These are phyloP conservation scores for Pipa parva DNA, from an alignment of 2,113 vertebrate species.

Conservation along the genomic window DNA sequence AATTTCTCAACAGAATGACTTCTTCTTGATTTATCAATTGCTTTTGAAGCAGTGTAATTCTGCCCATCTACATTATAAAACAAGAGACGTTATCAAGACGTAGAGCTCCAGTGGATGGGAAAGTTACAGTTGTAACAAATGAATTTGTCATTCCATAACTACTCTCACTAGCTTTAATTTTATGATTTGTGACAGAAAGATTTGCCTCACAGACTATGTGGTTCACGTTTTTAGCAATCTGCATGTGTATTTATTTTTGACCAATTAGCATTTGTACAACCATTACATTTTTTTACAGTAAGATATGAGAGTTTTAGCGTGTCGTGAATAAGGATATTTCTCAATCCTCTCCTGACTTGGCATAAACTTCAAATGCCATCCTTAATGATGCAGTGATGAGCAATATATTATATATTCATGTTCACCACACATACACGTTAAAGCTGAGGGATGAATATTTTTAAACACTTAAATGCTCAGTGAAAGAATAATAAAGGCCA, in stretches of 20 bases:
- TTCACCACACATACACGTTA: neutral
- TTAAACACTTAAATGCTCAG: neutral
- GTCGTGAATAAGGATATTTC: neutral
- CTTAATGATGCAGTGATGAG: conserved; percentile 5
- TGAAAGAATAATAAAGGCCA: too few species aligned
- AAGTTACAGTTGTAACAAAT: conserved; percentile 20
- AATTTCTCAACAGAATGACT: conserved; percentile 47
- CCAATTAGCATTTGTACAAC: conserved; percentile 45
- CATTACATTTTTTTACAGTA: conserved; percentile 11
- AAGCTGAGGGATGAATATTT: neutral
- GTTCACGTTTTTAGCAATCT: conserved; percentile 45
- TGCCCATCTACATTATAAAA: conserved; percentile 46
- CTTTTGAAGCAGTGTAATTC: conserved; percentile 43
- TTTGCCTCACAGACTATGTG: conserved; percentile 38
- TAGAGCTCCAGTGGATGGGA: conserved; percentile 47
- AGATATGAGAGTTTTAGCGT: neutral
- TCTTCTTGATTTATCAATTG: conserved; percentile 52
- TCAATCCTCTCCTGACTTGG: neutral
- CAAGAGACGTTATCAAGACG: conserved; percentile 49
- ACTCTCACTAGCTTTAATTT: conserved; percentile 45
- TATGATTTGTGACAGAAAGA: conserved; percentile 43
- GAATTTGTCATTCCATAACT: conserved; percentile 46
- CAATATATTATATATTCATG: neutral
- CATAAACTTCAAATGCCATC: neutral
- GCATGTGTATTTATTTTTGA: conserved; percentile 45